These are phyloP conservation scores for Lynx canadensis DNA, from an alignment of 2,113 vertebrate genomes.

Conservation along the genomic window DNA sequence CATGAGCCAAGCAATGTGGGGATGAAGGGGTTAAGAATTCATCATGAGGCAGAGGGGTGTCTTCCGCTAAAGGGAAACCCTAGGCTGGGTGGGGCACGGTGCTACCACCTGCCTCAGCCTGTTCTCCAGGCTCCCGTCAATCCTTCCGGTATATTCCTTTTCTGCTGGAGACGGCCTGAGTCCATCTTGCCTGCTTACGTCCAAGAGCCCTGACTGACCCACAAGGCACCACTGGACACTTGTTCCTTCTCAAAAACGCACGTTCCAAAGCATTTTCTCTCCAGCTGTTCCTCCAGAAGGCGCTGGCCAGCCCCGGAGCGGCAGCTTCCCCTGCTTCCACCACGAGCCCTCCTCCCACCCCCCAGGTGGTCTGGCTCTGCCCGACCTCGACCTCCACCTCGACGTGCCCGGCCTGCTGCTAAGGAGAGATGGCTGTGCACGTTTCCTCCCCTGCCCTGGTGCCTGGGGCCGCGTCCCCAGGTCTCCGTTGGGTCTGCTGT, in stretches of 20 bases:
- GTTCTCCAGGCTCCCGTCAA: neutral
- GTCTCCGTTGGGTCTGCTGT: neutral
- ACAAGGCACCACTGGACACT: neutral
- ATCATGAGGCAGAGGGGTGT: too few relatives aligned
- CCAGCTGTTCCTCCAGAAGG: neutral
- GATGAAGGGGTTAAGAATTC: neutral
- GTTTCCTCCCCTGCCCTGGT: neutral
- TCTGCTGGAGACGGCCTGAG: neutral
- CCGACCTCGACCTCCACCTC: neutral
- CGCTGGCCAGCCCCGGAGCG: neutral
- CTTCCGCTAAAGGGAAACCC: neutral
- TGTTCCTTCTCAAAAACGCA: neutral
- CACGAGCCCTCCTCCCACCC: neutral
- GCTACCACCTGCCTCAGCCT: neutral
- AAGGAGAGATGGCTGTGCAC: neutral
- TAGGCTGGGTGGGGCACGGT: neutral
- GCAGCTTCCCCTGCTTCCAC: neutral
- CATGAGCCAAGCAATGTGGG: neutral
- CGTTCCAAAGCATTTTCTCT: neutral
- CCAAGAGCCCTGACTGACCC: neutral
- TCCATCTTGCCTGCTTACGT: neutral
- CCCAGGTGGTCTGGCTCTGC: neutral
- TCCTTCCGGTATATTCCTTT: neutral
- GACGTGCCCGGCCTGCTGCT: neutral
- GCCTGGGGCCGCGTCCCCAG: rapidly evolving